Percentiles rank a stretch among this genome's conserved stretches.
These are phyloP conservation scores for Xylota sylvarum DNA, from an alignment of 2,888 invertebrate genomes.

Conservation along the genomic window DNA sequence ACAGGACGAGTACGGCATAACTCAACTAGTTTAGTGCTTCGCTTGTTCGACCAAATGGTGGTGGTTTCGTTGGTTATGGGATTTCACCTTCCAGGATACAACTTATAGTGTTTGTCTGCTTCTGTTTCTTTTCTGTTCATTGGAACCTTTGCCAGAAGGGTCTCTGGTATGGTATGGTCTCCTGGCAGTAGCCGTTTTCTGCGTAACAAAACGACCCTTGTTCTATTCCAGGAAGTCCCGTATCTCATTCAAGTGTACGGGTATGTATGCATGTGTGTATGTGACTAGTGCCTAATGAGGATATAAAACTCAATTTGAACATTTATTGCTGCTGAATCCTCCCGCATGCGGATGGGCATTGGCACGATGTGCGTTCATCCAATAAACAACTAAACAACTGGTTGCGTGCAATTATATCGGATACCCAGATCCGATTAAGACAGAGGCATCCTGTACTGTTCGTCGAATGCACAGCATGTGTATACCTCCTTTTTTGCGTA, in stretches of 20 bases:
- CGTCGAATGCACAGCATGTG: slow-evolving; percentile 55
- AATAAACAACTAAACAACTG: slow-evolving; percentile 76
- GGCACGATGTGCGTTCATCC: slow-evolving; percentile 70
- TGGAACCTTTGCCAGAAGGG: slow-evolving; percentile 46
- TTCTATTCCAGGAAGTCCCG: slow-evolving; percentile 46
- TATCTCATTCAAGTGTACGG: slow-evolving; percentile 44
- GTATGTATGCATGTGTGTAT: slow-evolving; percentile 32
- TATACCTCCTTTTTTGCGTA: not conserved
- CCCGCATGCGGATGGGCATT: slow-evolving; percentile 49
- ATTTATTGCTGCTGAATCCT: slow-evolving; percentile 67
- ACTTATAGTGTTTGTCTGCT: not conserved
- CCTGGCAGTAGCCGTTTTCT: slow-evolving; percentile 16
- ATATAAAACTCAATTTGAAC: slow-evolving; percentile 76
- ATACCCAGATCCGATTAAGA: slow-evolving; percentile 66
- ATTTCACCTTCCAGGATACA: slow-evolving; percentile 56
- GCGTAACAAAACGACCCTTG: slow-evolving; percentile 3
- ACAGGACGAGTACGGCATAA: slow-evolving; percentile 50
- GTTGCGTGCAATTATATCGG: slow-evolving; percentile 72
- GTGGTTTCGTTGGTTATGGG: slow-evolving; percentile 28
- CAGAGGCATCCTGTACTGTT: slow-evolving; percentile 34
- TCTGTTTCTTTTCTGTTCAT: slow-evolving; percentile 35
- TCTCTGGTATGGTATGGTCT: not conserved
- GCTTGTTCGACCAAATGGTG: slow-evolving; percentile 68
- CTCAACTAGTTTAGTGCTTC: slow-evolving; percentile 72
- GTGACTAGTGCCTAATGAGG: slow-evolving; percentile 65